Conservation (phyloP, 2,113 vertebrate genomes). For the Jacana jacana region DNA sequence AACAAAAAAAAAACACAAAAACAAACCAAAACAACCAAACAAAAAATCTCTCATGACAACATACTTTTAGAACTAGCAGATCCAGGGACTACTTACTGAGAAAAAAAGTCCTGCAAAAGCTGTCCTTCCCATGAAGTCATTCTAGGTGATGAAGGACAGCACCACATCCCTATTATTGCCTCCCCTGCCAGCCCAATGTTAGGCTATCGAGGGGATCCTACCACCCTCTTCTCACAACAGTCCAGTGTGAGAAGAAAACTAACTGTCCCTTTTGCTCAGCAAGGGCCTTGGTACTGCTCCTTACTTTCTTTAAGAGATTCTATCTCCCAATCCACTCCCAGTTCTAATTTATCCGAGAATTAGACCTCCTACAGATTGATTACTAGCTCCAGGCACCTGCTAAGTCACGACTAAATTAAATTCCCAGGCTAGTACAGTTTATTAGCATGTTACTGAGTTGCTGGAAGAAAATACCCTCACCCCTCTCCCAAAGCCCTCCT, state of each 20-base stretch:
- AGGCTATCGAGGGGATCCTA: neutral
- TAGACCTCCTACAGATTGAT: conserved; percentile 30
- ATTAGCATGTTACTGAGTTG: conserved; percentile 17
- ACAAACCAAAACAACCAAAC: too few species aligned
- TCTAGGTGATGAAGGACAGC: neutral
- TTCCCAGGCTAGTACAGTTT: conserved; percentile 36
- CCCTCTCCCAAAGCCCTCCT: neutral
- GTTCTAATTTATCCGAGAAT: neutral
- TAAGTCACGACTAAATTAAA: conserved; percentile 51
- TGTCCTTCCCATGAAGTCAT: neutral
- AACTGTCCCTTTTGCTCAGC: neutral
- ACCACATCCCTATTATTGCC: neutral
- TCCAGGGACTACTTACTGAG: neutral
- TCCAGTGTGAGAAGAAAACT: neutral
- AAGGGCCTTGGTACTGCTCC: neutral
- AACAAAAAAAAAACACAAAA: neutral
- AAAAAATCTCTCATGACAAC: neutral
- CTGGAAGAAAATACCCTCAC: neutral
- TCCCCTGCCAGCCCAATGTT: neutral
- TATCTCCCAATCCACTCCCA: neutral
- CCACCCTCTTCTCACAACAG: neutral
- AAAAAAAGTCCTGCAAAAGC: neutral
- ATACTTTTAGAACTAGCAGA: neutral
- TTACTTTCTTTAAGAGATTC: neutral
- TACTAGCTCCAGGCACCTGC: conserved; percentile 37